A percentile compares a stretch with the other conserved stretches of the same genome.
Conservation (phyloP, 2,113 vertebrate genomes). For the Morone saxatilis region DNA sequence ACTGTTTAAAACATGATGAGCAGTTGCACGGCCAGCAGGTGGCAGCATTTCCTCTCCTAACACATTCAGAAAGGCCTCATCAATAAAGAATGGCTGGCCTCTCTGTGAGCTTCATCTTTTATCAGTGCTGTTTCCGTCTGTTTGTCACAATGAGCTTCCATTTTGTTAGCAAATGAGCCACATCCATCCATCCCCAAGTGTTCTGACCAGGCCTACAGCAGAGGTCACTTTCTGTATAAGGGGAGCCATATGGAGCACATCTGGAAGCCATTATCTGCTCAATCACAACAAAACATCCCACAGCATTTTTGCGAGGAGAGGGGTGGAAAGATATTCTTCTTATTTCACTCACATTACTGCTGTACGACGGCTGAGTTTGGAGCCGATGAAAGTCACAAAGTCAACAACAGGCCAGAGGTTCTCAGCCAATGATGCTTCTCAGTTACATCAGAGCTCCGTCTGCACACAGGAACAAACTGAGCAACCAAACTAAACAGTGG, state of each 20-base stretch:
- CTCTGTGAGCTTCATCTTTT: not conserved
- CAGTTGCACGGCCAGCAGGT: slow-evolving; percentile 34
- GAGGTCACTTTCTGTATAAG: slow-evolving; percentile 27
- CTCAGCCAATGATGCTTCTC: slow-evolving; percentile 9
- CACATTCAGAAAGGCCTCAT: not conserved
- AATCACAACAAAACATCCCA: slow-evolving; percentile 55
- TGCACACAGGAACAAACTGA: not conserved
- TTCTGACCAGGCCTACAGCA: slow-evolving; percentile 4
- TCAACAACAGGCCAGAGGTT: slow-evolving; percentile 33
- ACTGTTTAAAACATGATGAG: not conserved
- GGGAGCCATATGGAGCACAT: slow-evolving; percentile 46
- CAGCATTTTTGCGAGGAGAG: slow-evolving; percentile 33
- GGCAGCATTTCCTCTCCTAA: slow-evolving; percentile 37
- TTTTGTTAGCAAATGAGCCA: not conserved
- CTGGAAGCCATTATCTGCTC: slow-evolving; percentile 65
- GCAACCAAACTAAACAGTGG: not conserved
- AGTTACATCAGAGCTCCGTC: not conserved
- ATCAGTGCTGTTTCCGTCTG: not conserved
- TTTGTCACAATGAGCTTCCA: not conserved
- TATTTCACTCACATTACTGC: not conserved
- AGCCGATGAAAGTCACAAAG: slow-evolving; percentile 14
- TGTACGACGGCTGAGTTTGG: not conserved
- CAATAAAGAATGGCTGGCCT: not conserved
- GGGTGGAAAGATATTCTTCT: slow-evolving; percentile 29
- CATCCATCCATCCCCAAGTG: not conserved